phyloP scores from a whole-genome alignment of 2,113 vertebrate species.

The Ahaetulla prasina region DNA sequence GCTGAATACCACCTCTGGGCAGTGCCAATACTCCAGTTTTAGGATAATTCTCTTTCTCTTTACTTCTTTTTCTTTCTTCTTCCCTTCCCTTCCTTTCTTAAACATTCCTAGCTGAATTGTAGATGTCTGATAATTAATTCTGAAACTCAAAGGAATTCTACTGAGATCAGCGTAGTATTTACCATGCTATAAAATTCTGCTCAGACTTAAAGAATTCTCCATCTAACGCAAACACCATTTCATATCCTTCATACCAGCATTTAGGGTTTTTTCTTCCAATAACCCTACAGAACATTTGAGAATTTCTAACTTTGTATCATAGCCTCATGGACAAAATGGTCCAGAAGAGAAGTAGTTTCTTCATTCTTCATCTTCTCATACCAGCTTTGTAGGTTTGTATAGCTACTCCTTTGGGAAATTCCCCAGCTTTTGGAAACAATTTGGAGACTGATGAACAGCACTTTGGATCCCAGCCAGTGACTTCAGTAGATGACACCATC shows the following conservation, averaged over 20 bases:
- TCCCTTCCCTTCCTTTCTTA: background rate
- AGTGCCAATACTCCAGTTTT: conserved; percentile 18
- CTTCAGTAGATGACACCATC: background rate
- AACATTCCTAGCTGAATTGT: conserved; percentile 44
- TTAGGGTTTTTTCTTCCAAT: background rate
- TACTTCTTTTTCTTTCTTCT: no score
- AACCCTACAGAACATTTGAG: background rate
- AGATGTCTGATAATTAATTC: conserved; percentile 29
- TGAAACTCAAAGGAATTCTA: conserved; percentile 22
- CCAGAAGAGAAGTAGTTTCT: background rate
- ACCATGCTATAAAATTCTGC: conserved; percentile 15
- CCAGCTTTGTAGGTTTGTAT: background rate
- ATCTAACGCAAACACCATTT: background rate
- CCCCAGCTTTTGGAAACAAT: background rate
- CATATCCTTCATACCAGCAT: background rate
- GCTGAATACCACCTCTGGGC: no score
- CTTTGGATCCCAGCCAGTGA: background rate
- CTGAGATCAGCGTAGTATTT: background rate
- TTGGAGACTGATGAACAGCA: background rate
- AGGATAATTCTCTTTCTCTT: background rate
- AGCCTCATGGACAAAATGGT: no score
- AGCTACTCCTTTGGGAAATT: background rate
- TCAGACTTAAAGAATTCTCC: background rate
- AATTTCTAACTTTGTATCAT: background rate
- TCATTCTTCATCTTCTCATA: background rate